Conservation (phyloP, 2,797 vertebrate species). For the Glyptemys insculpta region DNA sequence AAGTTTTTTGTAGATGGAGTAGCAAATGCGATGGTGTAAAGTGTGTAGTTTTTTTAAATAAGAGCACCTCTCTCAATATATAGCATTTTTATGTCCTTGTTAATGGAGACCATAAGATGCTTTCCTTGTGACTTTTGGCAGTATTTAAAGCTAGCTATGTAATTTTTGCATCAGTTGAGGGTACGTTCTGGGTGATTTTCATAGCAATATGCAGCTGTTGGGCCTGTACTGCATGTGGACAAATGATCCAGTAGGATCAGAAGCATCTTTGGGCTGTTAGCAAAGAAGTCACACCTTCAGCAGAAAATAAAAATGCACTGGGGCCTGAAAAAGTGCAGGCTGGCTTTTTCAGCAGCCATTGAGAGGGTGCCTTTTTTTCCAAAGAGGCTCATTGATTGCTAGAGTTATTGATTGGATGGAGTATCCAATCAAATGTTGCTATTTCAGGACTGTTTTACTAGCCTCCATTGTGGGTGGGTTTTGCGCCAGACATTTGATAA, state of each 20-base stretch:
- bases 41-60: not conserved
- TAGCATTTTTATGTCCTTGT: conserved; percentile 1
- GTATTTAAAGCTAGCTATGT: not conserved
- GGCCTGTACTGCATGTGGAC: not conserved
- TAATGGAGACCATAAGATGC: not conserved
- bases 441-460: not conserved
- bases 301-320: not conserved
- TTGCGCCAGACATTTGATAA: not conserved
- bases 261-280: not conserved
- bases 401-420: not conserved
- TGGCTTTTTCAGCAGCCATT: not conserved
- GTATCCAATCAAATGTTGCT: not conserved
- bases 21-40: not conserved
- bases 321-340: not conserved
- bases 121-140: not conserved
- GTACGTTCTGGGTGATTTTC: not conserved
- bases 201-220: not conserved
- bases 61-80: rapidly evolving
- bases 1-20: not conserved
- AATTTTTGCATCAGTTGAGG: not conserved
- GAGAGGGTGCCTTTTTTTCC: not conserved
- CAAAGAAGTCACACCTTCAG: not conserved
- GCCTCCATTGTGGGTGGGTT: not conserved
- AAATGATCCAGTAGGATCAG: not conserved
- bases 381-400: not conserved